Evolutionary conservation across 2,113 vertebrate genomes (phyloP).

Genomic region (Phaethornis superciliosus): DNA sequence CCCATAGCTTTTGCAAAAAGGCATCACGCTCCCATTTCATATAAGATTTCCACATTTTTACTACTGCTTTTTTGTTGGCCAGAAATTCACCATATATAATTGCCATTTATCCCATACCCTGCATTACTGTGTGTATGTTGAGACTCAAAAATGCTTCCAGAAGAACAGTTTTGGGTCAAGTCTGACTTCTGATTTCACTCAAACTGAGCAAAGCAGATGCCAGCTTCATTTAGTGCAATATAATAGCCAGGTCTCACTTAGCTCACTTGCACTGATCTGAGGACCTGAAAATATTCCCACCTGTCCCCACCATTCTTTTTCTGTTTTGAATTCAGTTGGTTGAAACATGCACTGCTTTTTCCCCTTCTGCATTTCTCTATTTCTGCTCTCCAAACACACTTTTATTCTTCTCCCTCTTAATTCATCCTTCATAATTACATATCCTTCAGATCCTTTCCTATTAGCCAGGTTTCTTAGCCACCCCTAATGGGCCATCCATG

Average conservation of each 20-base stretch:
- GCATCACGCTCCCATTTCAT: neutral
- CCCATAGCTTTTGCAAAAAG: neutral
- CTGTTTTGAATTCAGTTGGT: neutral
- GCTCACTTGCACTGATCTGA: neutral
- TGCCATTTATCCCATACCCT: neutral
- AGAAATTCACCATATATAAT: neutral
- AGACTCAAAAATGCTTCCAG: neutral
- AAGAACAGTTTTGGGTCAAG: neutral
- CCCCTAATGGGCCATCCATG: neutral
- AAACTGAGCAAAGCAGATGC: neutral
- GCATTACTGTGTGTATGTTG: neutral
- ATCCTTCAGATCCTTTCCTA: neutral
- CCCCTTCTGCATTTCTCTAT: neutral
- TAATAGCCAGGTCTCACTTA: neutral
- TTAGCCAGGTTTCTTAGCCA: neutral
- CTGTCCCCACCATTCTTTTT: neutral
- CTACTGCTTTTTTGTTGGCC: neutral
- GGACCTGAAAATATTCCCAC: neutral
- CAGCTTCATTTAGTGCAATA: neutral
- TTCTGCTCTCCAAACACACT: neutral
- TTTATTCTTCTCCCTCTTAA: neutral
- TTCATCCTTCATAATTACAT: neutral
- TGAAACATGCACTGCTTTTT: neutral
- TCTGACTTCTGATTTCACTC: neutral
- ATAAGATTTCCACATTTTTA: neutral